These are phyloP conservation scores for Anthoptus insignis DNA, from an alignment of 2,888 invertebrate species.

Conservation along the genomic window DNA sequence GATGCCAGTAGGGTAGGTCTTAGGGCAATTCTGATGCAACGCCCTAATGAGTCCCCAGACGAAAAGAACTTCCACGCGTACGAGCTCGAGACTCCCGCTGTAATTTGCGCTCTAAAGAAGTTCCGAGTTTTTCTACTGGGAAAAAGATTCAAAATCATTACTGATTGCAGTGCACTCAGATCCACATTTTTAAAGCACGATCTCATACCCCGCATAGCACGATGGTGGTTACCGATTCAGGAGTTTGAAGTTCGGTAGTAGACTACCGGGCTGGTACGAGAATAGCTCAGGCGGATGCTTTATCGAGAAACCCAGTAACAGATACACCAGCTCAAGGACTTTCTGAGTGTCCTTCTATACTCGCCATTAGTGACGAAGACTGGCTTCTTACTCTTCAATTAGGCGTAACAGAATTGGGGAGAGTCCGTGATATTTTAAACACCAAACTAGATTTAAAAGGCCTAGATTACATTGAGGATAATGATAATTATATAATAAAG, in stretches of 20 bases:
- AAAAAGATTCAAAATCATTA: constrained; percentile 37
- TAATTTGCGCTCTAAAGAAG: constrained; percentile 39
- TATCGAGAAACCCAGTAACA: not conserved
- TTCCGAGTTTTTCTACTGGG: constrained; percentile 44
- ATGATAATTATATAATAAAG: constrained; percentile 46
- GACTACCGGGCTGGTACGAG: constrained; percentile 34
- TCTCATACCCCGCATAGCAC: constrained; percentile 36
- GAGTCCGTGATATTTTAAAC: not conserved
- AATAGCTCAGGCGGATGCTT: constrained; percentile 37
- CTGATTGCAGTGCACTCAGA: constrained; percentile 42
- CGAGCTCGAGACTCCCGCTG: constrained; percentile 49
- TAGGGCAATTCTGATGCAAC: constrained; percentile 27
- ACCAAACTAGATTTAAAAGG: constrained; percentile 31
- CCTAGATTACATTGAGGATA: constrained; percentile 39
- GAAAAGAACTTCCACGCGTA: constrained; percentile 47
- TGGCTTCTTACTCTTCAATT: not conserved
- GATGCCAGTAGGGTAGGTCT: constrained; percentile 36
- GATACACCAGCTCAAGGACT: not conserved
- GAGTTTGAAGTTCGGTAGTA: constrained; percentile 34
- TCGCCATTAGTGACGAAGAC: not conserved
- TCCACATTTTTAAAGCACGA: constrained; percentile 41
- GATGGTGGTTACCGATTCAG: constrained; percentile 38
- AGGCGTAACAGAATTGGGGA: not conserved
- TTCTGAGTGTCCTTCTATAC: not conserved
- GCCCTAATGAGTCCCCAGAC: constrained; percentile 25